Evolutionary conservation across 1,140 invertebrate species (phyloP), one percentile per base, ranked within the genome.

Genomic region (Micrasema minimum): DNA sequence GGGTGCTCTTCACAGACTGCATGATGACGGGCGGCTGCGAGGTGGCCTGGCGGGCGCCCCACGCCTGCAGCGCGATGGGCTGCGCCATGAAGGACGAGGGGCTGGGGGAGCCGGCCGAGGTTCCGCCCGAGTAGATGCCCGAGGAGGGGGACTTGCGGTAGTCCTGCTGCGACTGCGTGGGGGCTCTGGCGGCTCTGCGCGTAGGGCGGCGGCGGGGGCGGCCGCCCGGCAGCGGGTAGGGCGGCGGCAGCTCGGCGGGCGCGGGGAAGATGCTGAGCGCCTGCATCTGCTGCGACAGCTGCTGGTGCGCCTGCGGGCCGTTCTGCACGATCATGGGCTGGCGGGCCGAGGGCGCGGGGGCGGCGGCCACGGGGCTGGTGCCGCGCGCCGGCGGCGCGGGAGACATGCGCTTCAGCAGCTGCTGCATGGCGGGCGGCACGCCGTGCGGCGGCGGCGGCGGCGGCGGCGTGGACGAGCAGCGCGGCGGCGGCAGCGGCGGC

Each of bases 1-100:
- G 94, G 0, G 94, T 96, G 85, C 93, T 96, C 79, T 96, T 96
- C 1, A 97, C 96, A 20, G 94, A 95, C 79, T 97, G 95, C 95
- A 97, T 97, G 35, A 97, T 96, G 66, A 97, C 94, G 0, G 95
- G 95, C 12, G 94, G 91, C 77, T 97, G 95, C 1, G 90, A 91
- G 76, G 93, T 92, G 14, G 93, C 90, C 79, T 93, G 91, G 45
- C 92, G 86, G 48, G 91, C 91, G n/a, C 91, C 89, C 89, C 90
- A 92, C 50, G 90, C 89, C 77, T 90, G 89, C 18, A 91, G 80
- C 2, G 92, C 91, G 50, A 91, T 91, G 1, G 92, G 91, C 74
- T 89, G 83, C 12, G 90, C 88, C 86, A 91, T 90, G 1, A 87
- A 86, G 1, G 88, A 86, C 45, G 87, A 85, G 1, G 92, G 92